phyloP scores from a whole-genome alignment of 2,113 vertebrate species.

The Mus musculus region DNA sequence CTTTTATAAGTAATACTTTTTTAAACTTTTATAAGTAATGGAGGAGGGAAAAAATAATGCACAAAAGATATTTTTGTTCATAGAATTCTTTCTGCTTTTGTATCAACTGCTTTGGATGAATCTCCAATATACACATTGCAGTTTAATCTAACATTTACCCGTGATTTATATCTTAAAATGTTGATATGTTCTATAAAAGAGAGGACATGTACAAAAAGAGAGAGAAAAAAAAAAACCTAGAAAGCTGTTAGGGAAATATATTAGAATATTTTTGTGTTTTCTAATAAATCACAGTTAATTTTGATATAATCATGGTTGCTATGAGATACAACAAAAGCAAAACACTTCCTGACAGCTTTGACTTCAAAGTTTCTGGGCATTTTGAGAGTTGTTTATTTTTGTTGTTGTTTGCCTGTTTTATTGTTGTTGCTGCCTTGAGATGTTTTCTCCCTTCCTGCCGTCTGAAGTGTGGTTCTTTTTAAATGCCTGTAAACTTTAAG shows the following conservation, averaged over 20 bases:
- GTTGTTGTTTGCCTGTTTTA: conserved; percentile 64
- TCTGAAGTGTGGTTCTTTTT: conserved; percentile 68
- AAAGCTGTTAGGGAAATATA: conserved; percentile 44
- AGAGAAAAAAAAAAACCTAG: neutral
- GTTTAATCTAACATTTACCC: conserved; percentile 54
- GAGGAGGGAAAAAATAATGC: neutral
- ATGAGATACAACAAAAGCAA: conserved; percentile 38
- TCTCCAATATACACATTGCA: neutral
- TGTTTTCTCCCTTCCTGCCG: conserved; percentile 72
- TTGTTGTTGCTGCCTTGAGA: conserved; percentile 52
- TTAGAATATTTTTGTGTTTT: conserved; percentile 54
- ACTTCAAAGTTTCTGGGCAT: conserved; percentile 42
- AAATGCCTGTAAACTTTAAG: conserved; percentile 66
- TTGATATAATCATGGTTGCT: conserved; percentile 56
- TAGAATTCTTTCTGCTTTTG: conserved; percentile 44
- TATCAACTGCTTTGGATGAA: conserved; percentile 32
- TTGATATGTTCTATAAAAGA: conserved; percentile 28
- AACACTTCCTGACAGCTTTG: conserved; percentile 29
- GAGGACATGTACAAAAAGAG: neutral
- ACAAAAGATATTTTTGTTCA: conserved; percentile 27
- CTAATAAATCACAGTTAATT: conserved; percentile 36
- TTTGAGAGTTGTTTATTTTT: conserved; percentile 65
- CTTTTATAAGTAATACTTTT: no score
- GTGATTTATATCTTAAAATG: conserved; percentile 55
- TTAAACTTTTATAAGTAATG: neutral